Evolutionary conservation across 2,888 invertebrate genomes (phyloP).

Genomic region (Dryobotodes eremita): DNA sequence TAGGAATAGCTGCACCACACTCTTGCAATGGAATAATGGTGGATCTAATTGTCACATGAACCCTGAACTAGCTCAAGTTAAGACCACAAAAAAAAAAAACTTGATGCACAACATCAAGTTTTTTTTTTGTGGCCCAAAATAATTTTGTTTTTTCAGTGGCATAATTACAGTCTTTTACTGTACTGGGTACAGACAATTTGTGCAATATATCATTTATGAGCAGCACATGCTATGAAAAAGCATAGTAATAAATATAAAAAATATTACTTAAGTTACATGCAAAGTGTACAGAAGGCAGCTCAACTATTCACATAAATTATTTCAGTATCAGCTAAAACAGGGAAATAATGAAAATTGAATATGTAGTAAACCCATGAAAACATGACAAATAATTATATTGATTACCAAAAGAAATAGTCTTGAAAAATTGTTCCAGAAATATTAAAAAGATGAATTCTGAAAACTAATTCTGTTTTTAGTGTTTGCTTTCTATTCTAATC

Average conservation of each 20-base stretch:
- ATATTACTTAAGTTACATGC: neutral
- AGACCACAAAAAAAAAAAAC: neutral
- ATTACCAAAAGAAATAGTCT: conserved; percentile 11
- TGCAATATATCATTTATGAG: neutral
- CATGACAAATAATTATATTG: conserved; percentile 29
- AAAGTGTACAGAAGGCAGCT: neutral
- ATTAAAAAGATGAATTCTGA: neutral
- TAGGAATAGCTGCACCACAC: neutral
- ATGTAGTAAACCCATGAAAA: conserved; percentile 30
- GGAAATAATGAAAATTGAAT: conserved; percentile 37
- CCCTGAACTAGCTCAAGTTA: neutral
- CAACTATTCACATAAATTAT: conserved; percentile 32
- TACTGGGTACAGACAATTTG: neutral
- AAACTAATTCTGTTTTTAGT: neutral
- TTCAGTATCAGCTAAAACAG: conserved; percentile 9
- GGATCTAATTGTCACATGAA: neutral
- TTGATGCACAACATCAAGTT: no score
- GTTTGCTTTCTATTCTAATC: neutral
- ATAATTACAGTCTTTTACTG: neutral
- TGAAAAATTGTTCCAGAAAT: neutral
- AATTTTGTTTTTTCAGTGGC: neutral
- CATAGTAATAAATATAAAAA: no score
- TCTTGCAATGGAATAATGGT: neutral
- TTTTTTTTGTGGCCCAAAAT: neutral
- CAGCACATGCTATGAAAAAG: neutral